Conservation (phyloP, 2,113 vertebrate species). For the Tragelaphus buxtoni region DNA sequence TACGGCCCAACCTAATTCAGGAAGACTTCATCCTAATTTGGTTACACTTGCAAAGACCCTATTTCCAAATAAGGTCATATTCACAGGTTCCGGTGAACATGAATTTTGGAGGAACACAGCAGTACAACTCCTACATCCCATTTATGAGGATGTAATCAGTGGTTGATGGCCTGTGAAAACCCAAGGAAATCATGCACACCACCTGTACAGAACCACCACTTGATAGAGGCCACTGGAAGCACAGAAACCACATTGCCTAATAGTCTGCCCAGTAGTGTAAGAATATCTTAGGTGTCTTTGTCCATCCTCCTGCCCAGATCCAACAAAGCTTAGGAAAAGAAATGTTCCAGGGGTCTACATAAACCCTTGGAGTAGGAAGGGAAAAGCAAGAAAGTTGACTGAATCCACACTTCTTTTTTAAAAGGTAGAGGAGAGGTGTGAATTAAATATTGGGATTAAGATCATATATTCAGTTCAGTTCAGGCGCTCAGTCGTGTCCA, state of each 20-base stretch:
- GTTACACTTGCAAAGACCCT: not conserved
- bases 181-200: not conserved
- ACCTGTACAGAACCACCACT: not conserved
- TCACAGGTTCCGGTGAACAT: not conserved
- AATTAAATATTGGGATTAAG: not conserved
- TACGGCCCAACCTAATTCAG: not conserved
- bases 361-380: not conserved
- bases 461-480: not conserved
- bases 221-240: not conserved
- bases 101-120: not conserved
- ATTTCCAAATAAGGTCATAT: not conserved
- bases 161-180: not conserved
- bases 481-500: no score
- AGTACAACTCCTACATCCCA: not conserved
- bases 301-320: not conserved
- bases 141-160: not conserved
- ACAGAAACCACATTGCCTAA: not conserved
- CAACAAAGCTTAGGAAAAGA: not conserved
- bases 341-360: not conserved
- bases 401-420: not conserved
- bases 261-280: not conserved
- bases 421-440: not conserved
- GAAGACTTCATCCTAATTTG: not conserved
- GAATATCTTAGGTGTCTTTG: not conserved
- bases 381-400: not conserved